phyloP scores from a whole-genome alignment of 2,888 invertebrate species.

The Hydraecia micacea region DNA sequence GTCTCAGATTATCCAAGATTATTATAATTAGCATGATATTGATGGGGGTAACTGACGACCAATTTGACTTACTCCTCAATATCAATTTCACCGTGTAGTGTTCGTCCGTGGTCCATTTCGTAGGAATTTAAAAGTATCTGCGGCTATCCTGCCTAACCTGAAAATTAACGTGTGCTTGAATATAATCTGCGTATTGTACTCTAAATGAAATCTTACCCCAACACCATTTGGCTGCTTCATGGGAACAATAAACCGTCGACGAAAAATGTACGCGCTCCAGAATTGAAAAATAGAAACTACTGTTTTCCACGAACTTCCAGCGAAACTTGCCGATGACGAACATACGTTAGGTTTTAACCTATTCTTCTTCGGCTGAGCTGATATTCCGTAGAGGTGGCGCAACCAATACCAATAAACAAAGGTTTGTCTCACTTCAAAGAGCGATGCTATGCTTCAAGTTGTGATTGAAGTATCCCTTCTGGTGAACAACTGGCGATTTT shows the following conservation, averaged over 20 bases:
- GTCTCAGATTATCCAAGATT: not conserved
- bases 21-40: not conserved
- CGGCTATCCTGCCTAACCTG: not conserved
- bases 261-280: slow-evolving; percentile 59
- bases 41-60: not conserved
- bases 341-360: slow-evolving; percentile 75
- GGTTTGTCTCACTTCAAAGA: slow-evolving; percentile 84
- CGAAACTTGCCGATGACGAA: slow-evolving; percentile 60
- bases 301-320: slow-evolving; percentile 54
- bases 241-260: slow-evolving; percentile 59
- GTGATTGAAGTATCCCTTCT: slow-evolving; percentile 83
- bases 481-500: slow-evolving; percentile 66
- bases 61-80: not conserved
- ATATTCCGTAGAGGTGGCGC: slow-evolving; percentile 75
- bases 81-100: not conserved
- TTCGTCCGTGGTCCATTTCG: not conserved
- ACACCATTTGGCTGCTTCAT: slow-evolving; percentile 49
- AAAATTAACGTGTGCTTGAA: slow-evolving; percentile 11
- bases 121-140: not conserved
- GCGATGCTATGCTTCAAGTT: slow-evolving; percentile 71
- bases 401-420: slow-evolving; percentile 83
- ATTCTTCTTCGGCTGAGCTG: slow-evolving; percentile 72
- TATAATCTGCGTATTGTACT: slow-evolving; percentile 30
- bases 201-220: slow-evolving; percentile 42
- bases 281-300: slow-evolving; percentile 61